A percentile compares a stretch with the other conserved stretches of the same genome.
phyloP scores from a whole-genome alignment of 2,797 vertebrate species.

The Parambassis ranga region DNA sequence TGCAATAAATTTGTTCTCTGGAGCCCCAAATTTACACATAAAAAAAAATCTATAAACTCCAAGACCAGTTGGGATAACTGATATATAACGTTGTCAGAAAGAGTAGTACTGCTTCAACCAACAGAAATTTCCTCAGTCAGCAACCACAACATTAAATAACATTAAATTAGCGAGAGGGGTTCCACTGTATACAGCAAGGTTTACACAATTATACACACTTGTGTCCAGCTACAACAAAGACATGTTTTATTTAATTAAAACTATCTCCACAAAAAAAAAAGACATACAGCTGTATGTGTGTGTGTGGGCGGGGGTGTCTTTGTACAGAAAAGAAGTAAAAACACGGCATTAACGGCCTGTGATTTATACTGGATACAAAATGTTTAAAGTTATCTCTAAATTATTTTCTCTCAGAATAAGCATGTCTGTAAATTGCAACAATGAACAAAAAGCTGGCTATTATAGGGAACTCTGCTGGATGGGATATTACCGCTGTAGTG shows the following conservation, averaged over 20 bases:
- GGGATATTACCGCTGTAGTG: conserved; percentile 37
- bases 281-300: conserved; percentile 72
- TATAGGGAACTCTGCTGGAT: conserved; percentile 26
- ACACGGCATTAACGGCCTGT: conserved; percentile 58
- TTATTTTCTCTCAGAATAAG: conserved; percentile 61
- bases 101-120: conserved; percentile 69
- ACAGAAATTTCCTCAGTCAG: conserved; percentile 69
- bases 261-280: conserved; percentile 72
- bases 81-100: conserved; percentile 78
- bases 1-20: conserved; percentile 85
- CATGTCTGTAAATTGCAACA: conserved; percentile 57
- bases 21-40: conserved; percentile 89
- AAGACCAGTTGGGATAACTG: conserved; percentile 83
- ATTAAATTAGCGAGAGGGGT: conserved; percentile 84
- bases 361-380: conserved; percentile 53
- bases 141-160: conserved; percentile 83
- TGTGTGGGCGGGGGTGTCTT: conserved; percentile 53
- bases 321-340: conserved; percentile 69
- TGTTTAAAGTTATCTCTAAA: conserved; percentile 50
- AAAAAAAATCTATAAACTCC: conserved; percentile 87
- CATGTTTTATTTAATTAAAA: conserved; percentile 64
- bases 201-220: conserved; percentile 80
- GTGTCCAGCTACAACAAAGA: conserved; percentile 77
- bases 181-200: conserved; percentile 77
- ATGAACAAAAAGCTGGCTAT: conserved; percentile 11